Percentiles rank a stretch among this genome's conserved stretches.
phyloP scores from a whole-genome alignment of 2,113 vertebrate species.

The Ranitomeya imitator region DNA sequence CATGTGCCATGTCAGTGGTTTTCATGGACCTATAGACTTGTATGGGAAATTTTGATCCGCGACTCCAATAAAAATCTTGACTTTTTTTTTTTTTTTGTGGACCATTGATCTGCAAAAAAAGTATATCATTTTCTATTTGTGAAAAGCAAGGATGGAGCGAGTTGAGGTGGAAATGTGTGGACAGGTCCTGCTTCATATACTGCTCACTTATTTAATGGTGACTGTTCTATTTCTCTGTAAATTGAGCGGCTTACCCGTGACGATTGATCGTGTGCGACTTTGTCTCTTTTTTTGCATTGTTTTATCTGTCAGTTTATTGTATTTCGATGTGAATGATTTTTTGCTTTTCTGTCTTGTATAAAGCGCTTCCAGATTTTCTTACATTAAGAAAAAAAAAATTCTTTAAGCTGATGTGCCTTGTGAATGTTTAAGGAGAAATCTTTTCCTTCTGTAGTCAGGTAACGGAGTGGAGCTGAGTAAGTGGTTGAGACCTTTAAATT shows the following conservation, averaged over 20 bases:
- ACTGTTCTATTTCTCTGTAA: background rate
- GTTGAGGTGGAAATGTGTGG: too few relatives aligned
- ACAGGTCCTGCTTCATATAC: background rate
- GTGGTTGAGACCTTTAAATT: background rate
- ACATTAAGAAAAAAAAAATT: background rate
- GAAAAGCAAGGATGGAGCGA: too few relatives aligned
- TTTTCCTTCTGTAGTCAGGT: background rate
- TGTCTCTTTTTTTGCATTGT: background rate
- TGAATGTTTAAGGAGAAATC: background rate
- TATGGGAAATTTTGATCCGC: too few relatives aligned
- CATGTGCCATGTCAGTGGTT: too few relatives aligned
- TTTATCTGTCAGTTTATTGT: slow-evolving; percentile 17
- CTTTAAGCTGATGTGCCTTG: slow-evolving; percentile 12
- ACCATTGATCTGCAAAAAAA: too few relatives aligned
- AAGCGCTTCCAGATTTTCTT: background rate
- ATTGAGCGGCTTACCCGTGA: background rate
- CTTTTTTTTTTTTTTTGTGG: too few relatives aligned
- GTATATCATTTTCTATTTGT: too few relatives aligned
- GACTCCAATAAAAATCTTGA: too few relatives aligned
- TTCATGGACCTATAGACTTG: too few relatives aligned
- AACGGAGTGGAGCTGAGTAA: slow-evolving; percentile 23
- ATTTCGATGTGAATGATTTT: slow-evolving; percentile 2
- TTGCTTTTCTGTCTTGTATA: slow-evolving; percentile 5
- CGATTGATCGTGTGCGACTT: background rate
- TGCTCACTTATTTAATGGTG: background rate